These are phyloP conservation scores for Pterostichus niger DNA, from an alignment of 2,888 invertebrate genomes.

Conservation along the genomic window DNA sequence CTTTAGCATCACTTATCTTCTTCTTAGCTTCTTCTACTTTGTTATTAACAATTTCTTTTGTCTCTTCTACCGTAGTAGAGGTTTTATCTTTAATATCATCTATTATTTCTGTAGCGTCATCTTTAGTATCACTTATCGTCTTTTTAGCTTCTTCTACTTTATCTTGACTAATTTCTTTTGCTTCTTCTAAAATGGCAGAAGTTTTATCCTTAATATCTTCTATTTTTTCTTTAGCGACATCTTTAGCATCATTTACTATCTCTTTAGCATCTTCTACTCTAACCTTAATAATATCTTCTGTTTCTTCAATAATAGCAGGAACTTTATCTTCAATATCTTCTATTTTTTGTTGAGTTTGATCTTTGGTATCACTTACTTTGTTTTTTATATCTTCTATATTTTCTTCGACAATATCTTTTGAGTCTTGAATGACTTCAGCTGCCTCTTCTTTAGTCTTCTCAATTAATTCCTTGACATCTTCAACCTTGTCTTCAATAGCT, in stretches of 20 bases:
- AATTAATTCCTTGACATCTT: slow-evolving; percentile 19
- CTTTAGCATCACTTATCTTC: slow-evolving; percentile 57
- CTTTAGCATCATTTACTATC: slow-evolving; percentile 37
- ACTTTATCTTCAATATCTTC: slow-evolving; percentile 53
- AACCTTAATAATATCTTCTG: slow-evolving; percentile 52
- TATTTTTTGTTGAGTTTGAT: slow-evolving; percentile 44
- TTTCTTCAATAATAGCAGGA: slow-evolving; percentile 69
- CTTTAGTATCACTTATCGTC: slow-evolving; percentile 30
- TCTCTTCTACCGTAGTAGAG: background rate
- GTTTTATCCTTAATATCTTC: slow-evolving; percentile 62
- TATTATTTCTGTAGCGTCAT: slow-evolving; percentile 61
- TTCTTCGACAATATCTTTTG: slow-evolving; percentile 59
- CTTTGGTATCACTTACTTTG: slow-evolving; percentile 52
- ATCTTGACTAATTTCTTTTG: slow-evolving; percentile 57
- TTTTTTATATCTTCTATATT: slow-evolving; percentile 70
- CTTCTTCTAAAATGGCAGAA: background rate
- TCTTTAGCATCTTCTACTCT: slow-evolving; percentile 68
- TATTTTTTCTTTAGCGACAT: slow-evolving; percentile 64
- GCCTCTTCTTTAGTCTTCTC: slow-evolving; percentile 57
- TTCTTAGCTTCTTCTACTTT: slow-evolving; percentile 61
- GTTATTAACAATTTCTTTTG: slow-evolving; percentile 63
- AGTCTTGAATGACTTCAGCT: slow-evolving; percentile 29
- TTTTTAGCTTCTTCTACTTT: slow-evolving; percentile 55
- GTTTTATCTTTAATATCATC: slow-evolving; percentile 69
- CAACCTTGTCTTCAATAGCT: slow-evolving; percentile 26